phyloP scores from a whole-genome alignment of 2,888 invertebrate species.

The Pristionchus japonicus region DNA sequence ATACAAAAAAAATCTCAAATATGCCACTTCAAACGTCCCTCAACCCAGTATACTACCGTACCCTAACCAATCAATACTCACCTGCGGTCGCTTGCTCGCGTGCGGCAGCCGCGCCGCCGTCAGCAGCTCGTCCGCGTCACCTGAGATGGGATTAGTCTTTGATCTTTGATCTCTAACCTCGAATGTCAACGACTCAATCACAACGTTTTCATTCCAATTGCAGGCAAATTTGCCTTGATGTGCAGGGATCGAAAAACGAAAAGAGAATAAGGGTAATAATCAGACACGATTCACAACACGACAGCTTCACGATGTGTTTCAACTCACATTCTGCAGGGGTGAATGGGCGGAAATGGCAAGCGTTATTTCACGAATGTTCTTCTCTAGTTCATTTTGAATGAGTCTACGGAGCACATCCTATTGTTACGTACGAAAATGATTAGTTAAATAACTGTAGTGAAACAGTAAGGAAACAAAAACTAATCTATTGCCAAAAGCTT shows the following conservation, averaged over 20 bases:
- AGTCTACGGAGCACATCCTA: too few relatives aligned
- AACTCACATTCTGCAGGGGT: constrained; percentile 58
- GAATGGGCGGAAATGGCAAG: background rate
- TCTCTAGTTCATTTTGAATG: background rate
- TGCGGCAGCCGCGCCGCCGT: constrained; percentile 58
- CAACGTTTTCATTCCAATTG: background rate
- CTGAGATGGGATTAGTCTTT: constrained; percentile 50
- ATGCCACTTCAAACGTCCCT: too few relatives aligned
- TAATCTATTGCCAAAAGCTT: too few relatives aligned
- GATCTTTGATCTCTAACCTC: background rate
- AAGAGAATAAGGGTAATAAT: too few relatives aligned
- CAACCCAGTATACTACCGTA: too few relatives aligned
- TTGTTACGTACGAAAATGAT: too few relatives aligned
- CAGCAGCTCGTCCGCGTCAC: constrained; percentile 60
- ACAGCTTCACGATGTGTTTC: constrained; percentile 51
- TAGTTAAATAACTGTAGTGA: too few relatives aligned
- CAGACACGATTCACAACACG: background rate
- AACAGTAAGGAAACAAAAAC: too few relatives aligned
- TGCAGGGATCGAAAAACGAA: too few relatives aligned
- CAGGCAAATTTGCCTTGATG: too few relatives aligned
- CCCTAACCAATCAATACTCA: too few relatives aligned
- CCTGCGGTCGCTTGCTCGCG: constrained; percentile 4
- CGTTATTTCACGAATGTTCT: background rate
- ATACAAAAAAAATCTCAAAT: too few relatives aligned
- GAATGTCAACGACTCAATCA: background rate